Evolutionary conservation across 2,888 invertebrate species (phyloP).

Genomic region (Lamellibrachia columna): DNA sequence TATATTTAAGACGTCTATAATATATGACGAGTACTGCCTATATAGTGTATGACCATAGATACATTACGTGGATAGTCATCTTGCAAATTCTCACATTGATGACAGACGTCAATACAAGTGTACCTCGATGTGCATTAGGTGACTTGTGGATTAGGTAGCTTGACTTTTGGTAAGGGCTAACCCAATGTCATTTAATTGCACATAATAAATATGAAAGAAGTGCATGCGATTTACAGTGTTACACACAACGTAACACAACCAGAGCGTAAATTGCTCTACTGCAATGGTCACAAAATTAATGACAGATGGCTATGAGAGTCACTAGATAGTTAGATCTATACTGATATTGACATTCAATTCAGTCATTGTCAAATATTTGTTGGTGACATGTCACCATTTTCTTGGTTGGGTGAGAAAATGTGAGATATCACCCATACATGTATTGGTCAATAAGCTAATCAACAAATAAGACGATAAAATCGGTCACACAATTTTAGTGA

Average conservation of each 20-base stretch:
- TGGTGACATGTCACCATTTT: not conserved
- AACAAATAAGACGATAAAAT: not conserved
- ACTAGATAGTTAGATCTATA: not conserved
- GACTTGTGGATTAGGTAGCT: too few relatives aligned
- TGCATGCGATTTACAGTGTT: not conserved
- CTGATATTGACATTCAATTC: not conserved
- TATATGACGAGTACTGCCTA: not conserved
- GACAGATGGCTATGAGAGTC: not conserved
- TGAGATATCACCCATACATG: not conserved
- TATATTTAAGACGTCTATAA: not conserved
- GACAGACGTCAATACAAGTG: too few relatives aligned
- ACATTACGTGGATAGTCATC: not conserved
- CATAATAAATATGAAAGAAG: not conserved
- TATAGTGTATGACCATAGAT: not conserved
- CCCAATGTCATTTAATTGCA: too few relatives aligned
- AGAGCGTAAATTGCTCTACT: not conserved
- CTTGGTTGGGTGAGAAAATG: not conserved
- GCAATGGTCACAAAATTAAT: not conserved
- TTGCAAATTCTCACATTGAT: not conserved
- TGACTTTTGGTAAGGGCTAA: too few relatives aligned
- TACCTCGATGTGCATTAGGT: too few relatives aligned
- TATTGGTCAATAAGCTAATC: conserved; percentile 7
- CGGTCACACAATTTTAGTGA: not conserved
- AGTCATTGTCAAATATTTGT: not conserved
- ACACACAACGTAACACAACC: not conserved